phyloP scores from a whole-genome alignment of 2,797 vertebrate genomes.

The Enteromius viviparus region DNA sequence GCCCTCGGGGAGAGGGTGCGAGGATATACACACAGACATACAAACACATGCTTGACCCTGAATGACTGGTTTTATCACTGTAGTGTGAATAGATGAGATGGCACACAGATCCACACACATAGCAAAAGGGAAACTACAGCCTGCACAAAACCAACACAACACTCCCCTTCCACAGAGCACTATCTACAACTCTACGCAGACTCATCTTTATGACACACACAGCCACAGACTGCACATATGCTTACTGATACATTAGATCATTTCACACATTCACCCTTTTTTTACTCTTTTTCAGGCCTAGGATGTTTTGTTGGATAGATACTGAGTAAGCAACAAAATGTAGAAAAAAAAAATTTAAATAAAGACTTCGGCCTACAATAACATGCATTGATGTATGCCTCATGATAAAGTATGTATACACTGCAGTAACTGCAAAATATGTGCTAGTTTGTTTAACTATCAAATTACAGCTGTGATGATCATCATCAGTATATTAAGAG shows the following conservation, averaged over 20 bases:
- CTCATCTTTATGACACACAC: conserved; percentile 10
- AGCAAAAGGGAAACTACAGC: background rate
- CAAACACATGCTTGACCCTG: conserved; percentile 24
- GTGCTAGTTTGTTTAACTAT: background rate
- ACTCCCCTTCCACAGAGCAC: background rate
- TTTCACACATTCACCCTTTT: background rate
- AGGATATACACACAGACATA: conserved; percentile 37
- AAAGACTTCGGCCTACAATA: background rate
- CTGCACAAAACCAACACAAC: conserved; percentile 37
- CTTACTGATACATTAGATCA: background rate
- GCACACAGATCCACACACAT: conserved; percentile 45
- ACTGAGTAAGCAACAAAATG: background rate
- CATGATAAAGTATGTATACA: background rate
- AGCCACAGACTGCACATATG: background rate
- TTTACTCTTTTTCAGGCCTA: background rate
- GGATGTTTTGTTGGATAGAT: background rate
- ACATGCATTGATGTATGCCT: background rate
- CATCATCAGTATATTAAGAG: background rate
- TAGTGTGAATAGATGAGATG: conserved; percentile 24
- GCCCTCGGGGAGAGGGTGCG: conserved; percentile 30
- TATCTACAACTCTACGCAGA: conserved; percentile 11
- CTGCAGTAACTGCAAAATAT: background rate
- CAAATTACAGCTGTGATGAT: background rate
- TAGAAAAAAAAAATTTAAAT: too few species aligned
- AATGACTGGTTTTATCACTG: conserved; percentile 53